phyloP scores from a whole-genome alignment of 2,797 vertebrate genomes.

The Rousettus madagascariensis region DNA sequence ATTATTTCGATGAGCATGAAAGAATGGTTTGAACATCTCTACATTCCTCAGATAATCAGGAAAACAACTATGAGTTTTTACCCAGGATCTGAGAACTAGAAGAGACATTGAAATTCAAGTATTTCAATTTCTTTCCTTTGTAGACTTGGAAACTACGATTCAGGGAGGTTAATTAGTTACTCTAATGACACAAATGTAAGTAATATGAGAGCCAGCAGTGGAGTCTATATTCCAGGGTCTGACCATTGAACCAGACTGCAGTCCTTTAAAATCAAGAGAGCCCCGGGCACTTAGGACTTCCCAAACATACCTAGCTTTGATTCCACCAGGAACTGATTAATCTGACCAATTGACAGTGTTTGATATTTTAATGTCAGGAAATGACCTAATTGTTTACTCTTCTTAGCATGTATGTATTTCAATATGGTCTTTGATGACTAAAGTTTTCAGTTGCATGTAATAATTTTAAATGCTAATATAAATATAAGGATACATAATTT shows the following conservation, averaged over 20 bases:
- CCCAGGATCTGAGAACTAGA: not conserved
- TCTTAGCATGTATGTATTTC: not conserved
- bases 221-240: not conserved
- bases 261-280: not conserved
- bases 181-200: not conserved
- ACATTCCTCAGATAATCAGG: not conserved
- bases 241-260: not conserved
- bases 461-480: not conserved
- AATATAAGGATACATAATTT: not conserved
- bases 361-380: not conserved
- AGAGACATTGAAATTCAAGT: not conserved
- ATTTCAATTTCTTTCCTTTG: not conserved
- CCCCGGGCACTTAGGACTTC: not conserved
- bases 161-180: not conserved
- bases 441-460: not conserved
- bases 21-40: not conserved
- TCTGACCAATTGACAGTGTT: not conserved
- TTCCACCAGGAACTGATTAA: not conserved
- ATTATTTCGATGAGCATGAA: not conserved
- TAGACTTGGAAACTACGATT: not conserved
- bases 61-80: not conserved
- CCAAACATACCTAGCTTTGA: not conserved
- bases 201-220: not conserved
- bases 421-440: not conserved
- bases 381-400: not conserved